Percentiles rank a stretch among this genome's conserved stretches.
These are phyloP conservation scores for Nemotelus pantherinus DNA, from an alignment of 2,888 invertebrate genomes.

Conservation along the genomic window DNA sequence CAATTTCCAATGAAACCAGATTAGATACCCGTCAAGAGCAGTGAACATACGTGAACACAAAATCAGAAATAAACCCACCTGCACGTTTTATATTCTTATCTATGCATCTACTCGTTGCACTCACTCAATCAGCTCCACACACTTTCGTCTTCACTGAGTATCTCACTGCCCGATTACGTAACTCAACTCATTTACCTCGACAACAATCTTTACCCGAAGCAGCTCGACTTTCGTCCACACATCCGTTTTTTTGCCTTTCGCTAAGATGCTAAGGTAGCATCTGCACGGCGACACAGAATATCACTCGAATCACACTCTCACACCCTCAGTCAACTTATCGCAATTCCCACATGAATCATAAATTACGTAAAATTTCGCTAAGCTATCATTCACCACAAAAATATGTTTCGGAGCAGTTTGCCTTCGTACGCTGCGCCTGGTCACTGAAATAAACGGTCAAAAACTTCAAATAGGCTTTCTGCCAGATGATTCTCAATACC, in stretches of 20 bases:
- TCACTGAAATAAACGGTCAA: neutral
- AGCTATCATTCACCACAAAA: constrained; percentile 31
- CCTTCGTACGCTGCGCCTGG: neutral
- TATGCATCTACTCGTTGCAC: neutral
- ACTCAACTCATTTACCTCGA: neutral
- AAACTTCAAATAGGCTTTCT: neutral
- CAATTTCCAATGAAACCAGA: too few species aligned
- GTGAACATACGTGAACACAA: constrained; percentile 7
- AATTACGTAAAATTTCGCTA: constrained; percentile 28
- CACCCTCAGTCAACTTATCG: neutral
- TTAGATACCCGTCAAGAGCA: neutral
- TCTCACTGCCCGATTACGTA: constrained; percentile 30
- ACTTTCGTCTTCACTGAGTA: constrained; percentile 24
- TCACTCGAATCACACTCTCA: constrained; percentile 4
- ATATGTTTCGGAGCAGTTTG: neutral
- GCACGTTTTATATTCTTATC: constrained; percentile 17
- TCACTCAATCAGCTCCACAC: constrained; percentile 8
- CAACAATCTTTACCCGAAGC: constrained; percentile 14
- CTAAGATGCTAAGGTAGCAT: neutral
- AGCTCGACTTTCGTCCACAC: neutral
- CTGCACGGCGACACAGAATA: constrained; percentile 2
- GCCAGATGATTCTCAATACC: neutral
- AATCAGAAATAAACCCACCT: constrained; percentile 1
- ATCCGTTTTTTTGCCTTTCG: neutral
- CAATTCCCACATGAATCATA: constrained; percentile 14